These are phyloP conservation scores for Danio jaintianensis DNA, from an alignment of 2,797 vertebrate species.

Conservation along the genomic window DNA sequence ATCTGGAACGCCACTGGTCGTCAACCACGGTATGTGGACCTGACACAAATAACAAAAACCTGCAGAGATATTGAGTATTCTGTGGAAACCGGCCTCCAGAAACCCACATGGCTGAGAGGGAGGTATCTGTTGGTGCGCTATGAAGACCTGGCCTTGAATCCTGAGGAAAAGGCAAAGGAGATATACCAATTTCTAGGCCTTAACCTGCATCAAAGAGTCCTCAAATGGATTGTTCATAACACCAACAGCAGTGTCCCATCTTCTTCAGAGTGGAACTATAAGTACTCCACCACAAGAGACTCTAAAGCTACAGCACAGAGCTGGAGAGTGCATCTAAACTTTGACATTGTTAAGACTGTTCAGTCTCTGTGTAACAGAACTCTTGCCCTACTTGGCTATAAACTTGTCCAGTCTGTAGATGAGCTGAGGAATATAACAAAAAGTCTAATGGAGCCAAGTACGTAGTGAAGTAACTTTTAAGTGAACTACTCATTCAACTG, in stretches of 20 bases:
- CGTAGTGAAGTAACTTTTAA: constrained; percentile 19
- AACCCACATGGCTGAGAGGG: constrained; percentile 78
- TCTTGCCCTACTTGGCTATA: constrained; percentile 81
- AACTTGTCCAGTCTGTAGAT: constrained; percentile 71
- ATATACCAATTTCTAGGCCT: constrained; percentile 80
- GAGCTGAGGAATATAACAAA: constrained; percentile 79
- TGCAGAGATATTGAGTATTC: constrained; percentile 81
- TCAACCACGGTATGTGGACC: constrained; percentile 79
- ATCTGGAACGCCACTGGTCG: constrained; percentile 83
- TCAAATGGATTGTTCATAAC: constrained; percentile 78
- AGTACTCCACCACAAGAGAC: constrained; percentile 80
- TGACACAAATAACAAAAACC: constrained; percentile 79
- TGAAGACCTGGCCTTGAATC: constrained; percentile 82
- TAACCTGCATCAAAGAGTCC: constrained; percentile 73
- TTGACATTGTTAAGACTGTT: constrained; percentile 77
- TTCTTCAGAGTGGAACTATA: constrained; percentile 71
- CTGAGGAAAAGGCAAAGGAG: constrained; percentile 73
- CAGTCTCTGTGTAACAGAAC: constrained; percentile 81
- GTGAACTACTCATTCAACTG: background rate
- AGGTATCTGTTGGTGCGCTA: constrained; percentile 84
- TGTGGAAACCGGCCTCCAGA: constrained; percentile 72
- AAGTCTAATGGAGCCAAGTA: constrained; percentile 74
- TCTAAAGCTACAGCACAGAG: constrained; percentile 77
- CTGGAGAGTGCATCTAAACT: constrained; percentile 80
- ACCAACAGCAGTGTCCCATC: constrained; percentile 73